phyloP scores from a whole-genome alignment of 2,113 vertebrate genomes.

The Naja naja region DNA sequence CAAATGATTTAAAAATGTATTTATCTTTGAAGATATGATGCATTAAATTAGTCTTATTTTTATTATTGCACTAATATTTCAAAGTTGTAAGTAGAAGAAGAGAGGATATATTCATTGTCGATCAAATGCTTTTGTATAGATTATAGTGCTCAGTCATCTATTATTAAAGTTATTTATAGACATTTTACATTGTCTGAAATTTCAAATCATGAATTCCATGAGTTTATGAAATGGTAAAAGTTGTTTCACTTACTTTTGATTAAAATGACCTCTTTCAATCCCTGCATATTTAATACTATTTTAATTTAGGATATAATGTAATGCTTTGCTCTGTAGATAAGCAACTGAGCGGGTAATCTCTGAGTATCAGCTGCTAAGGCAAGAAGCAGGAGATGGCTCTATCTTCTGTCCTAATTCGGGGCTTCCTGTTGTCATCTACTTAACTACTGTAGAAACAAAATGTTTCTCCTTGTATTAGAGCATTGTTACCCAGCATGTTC shows the following conservation, averaged over 20 bases:
- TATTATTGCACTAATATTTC: background rate
- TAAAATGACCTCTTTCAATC: conserved; percentile 3
- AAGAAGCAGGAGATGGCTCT: background rate
- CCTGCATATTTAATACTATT: background rate
- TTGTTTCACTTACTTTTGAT: background rate
- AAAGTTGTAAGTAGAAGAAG: background rate
- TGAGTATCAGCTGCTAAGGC: background rate
- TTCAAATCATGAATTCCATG: accelerated
- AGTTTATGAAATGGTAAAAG: background rate
- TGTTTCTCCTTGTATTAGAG: background rate
- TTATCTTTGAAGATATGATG: conserved; percentile 2
- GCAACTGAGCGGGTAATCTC: background rate
- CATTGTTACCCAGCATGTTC: background rate
- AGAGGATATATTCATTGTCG: background rate
- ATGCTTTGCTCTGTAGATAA: background rate
- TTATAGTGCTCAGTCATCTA: background rate
- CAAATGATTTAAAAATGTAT: conserved; percentile 27
- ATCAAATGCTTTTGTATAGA: background rate
- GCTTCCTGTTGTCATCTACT: background rate
- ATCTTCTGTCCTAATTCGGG: background rate
- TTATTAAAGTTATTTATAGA: conserved; percentile 4
- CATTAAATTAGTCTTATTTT: conserved; percentile 9
- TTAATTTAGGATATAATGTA: background rate
- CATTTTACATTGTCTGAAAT: conserved; percentile 14
- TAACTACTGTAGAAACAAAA: background rate